Percentiles rank a stretch among this genome's conserved stretches.
Conservation (phyloP, 2,797 vertebrate species). For the Gymnodraco acuticeps region DNA sequence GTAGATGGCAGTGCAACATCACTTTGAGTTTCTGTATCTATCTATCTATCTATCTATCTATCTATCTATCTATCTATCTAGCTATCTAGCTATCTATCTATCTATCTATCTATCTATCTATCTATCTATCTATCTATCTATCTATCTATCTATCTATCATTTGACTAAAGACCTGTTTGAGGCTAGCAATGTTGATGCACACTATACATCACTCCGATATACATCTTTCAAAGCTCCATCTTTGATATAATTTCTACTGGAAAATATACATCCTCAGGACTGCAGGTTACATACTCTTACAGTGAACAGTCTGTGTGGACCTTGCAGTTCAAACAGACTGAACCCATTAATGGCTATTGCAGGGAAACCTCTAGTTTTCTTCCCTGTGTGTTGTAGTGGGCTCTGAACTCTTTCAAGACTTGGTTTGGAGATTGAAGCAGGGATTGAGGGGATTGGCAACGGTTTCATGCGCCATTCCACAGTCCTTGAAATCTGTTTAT, state of each 20-base stretch:
- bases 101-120: too few species aligned
- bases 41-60: too few species aligned
- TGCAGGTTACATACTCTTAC: not conserved
- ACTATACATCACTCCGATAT: too few species aligned
- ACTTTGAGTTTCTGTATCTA: constrained; percentile 3
- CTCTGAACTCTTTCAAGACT: constrained; percentile 35
- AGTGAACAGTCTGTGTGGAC: not conserved
- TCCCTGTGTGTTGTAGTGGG: constrained; percentile 13
- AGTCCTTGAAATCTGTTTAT: constrained; percentile 48
- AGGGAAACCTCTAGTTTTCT: constrained; percentile 8
- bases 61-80: too few species aligned
- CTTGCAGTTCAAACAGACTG: not conserved
- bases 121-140: too few species aligned
- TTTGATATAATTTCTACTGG: not conserved
- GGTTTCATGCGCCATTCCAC: constrained; percentile 50
- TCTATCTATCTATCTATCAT: too few species aligned
- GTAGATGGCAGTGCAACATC: constrained; percentile 51
- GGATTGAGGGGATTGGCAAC: constrained; percentile 54
- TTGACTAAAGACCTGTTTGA: too few species aligned
- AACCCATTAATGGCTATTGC: not conserved
- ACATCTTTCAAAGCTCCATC: not conserved
- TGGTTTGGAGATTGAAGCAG: constrained; percentile 17
- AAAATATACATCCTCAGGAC: not conserved
- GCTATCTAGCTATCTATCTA: too few species aligned
- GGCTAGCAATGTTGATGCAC: not conserved